Evolutionary conservation across 2,113 vertebrate genomes (phyloP), one percentile per base, ranked within the genome.

Genomic region (Craseonycteris thonglongyai): DNA sequence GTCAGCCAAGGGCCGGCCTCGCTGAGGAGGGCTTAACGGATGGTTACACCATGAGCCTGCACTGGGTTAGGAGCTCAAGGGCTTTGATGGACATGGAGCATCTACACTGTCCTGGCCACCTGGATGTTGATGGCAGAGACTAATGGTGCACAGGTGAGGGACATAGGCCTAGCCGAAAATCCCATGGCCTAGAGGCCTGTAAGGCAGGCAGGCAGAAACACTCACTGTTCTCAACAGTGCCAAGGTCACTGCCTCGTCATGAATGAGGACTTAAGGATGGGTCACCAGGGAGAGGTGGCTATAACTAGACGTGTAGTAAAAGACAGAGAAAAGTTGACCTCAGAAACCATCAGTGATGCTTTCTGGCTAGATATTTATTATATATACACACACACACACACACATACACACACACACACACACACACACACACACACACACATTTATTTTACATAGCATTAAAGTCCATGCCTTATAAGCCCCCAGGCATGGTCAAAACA

Each of bases 31-130:
- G 19, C 16, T 40, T 21, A 26, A 45, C 35, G 45, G 47, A 22
- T 16, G 13, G 63, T 30, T 13, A 12, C 30, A 1, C 30, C 1
- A 0, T 1, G 15, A 30, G 22, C 14, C 81, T 61, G 9, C 6
- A 1, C 12, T 3, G 19, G 1, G 3, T 45, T 56, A 69, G 65
- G 12, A 51, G 42, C 33, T 49, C 38, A 15, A 6, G 33, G 59
- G 30, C 82, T 56, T 8, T 54, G 45, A 54, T 15, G 76, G 80
- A 59, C 26, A 1, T 6, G 6, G 6, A 69, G 49, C n/a, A 0
- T 59, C 91, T 51, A 0, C 3, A 5, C 40, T 7, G 9, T 38
- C 45, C 59, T n/a, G 33, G 72, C 22, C 72, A 56, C 58, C 56
- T 8, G 12, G 33, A 30, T 51, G 28, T 26, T 24, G 51, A 51